Evolutionary conservation across 2,888 invertebrate species (phyloP), one percentile per base, ranked within the genome.

Genomic region (Rhagonycha fulva): DNA sequence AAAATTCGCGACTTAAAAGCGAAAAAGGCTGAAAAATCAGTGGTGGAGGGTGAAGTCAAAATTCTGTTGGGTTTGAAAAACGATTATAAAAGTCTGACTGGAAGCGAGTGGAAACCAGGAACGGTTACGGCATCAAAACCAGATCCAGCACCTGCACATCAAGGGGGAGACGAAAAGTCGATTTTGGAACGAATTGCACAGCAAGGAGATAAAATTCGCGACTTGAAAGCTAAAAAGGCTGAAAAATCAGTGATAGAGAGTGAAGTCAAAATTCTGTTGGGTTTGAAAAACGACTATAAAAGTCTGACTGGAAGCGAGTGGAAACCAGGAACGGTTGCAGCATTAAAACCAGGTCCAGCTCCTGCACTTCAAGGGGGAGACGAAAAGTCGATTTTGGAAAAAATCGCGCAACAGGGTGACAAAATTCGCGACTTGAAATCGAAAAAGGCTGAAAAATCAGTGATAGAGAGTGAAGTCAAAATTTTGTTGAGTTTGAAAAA

Each of bases 151-250:
- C 14, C 23, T 60, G 11, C 67, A 24, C 14, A 11, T 63, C 11
- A 63, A 24, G 63, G 11, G 19, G 14, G 60, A 12, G 66, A 63
- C 23, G 68, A 75, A 62, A 19, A 28, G 12, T 14, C 28, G 7
- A 32, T 76, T 14, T 60, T 63, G 60, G 70, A 74, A 26, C 84
- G 85, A 81, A 91, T 93, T 77, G 84, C 86, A 11, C 88, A 89
- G 69, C 93, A 93, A 83, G 93, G 95, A 5, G 92, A 93, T 79
- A 85, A 90, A 78, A 92, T 96, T 1, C 90, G 95, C 19, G 89
- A 92, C 9, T 88, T 95, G 10, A 14, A 32, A 7, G 79, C 85
- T 0, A 85, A 87, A 67, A 90, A 91, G 82, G 86, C 88, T 9
- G 84, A 86, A 14, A 89, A 90, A 83, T 86, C 88, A 14, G 80